Evolutionary conservation across 2,113 vertebrate species (phyloP), one percentile per base, ranked within the genome.

Genomic region (Alligator mississippiensis): DNA sequence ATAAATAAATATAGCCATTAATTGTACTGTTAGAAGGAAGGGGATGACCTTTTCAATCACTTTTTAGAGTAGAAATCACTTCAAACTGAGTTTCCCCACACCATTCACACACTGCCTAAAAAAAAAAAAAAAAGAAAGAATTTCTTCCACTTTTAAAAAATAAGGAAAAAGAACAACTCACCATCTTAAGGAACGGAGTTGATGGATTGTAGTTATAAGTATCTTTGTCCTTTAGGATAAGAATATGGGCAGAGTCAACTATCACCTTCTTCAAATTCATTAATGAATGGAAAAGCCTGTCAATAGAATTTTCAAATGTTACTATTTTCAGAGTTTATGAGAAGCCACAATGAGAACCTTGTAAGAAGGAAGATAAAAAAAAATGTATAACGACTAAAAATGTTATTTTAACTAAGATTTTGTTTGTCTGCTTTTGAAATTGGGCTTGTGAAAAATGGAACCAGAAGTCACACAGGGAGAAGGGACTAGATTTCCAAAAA

Each of bases 201-300:
- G 98, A 98, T 79, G 95, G 80, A 30, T 98, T 96, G 38, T 98
- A 97, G 68, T 87, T 92, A 72, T 98, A 99, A 2, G 13, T 85
- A 79, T 34, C 97, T 96, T 99, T 99, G 96, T 99, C 98, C 91
- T 98, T 98, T 58, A 99, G 97, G 77, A 99, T 94, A 91, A 99
- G 98, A 96, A 99, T 97, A 95, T 99, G 98, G 91, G 96, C 97
- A 84, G 99, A 98, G 93, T 98, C 98, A 94, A 96, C 97, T 80
- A 99, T 98, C 87, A 99, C 98, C 92, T 97, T 97, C 82, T 98
- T 99, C 97, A 99, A 87, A 85, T 97, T 98, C 92, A 98, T 95
- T 88, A 99, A 93, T 10, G 99, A 98, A 61, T 98, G 98, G 94
- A 98, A 99, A 92, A 99, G 98, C 94, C 99, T 99, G 96, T 16